Percentiles rank a stretch among this genome's conserved stretches.
Evolutionary conservation across 37 sponge, comb jelly and placozoan genomes (phyloP).

Genomic region (Amphimedon queenslandica): DNA sequence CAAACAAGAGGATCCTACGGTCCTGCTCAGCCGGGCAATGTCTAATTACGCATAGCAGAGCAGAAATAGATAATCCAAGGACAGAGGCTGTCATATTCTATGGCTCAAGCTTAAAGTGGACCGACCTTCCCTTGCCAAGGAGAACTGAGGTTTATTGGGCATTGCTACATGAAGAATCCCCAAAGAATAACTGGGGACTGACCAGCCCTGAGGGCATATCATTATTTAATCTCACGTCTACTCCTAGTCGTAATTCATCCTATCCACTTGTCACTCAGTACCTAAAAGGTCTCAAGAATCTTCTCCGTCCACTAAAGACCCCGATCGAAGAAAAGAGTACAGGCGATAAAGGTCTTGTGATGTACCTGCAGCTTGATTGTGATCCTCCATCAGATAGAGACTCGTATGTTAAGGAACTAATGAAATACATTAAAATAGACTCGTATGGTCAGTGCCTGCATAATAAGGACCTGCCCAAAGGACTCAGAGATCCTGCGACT

Average conservation of each 20-base stretch:
- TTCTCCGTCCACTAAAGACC: slow-evolving; percentile 21
- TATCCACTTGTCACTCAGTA: slow-evolving; percentile 63
- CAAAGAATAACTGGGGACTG: slow-evolving; percentile 76
- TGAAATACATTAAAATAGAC: slow-evolving; percentile 79
- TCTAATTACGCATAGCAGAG: slow-evolving; percentile 64
- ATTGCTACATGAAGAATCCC: slow-evolving; percentile 83
- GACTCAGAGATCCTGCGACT: slow-evolving; percentile 37
- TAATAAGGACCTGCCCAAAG: slow-evolving; percentile 71
- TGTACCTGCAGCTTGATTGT: slow-evolving; percentile 75
- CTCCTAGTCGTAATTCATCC: slow-evolving; percentile 66
- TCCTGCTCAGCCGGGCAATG: slow-evolving; percentile 51
- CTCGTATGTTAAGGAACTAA: slow-evolving; percentile 67
- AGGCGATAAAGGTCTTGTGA: slow-evolving; percentile 39
- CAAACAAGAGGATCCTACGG: slow-evolving; percentile 6
- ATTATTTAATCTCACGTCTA: slow-evolving; percentile 79
- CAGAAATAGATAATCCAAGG: slow-evolving; percentile 41
- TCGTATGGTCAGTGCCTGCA: slow-evolving; percentile 78
- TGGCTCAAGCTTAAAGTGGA: slow-evolving; percentile 52
- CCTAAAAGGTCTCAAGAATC: slow-evolving; percentile 44
- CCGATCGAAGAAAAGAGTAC: slow-evolving; percentile 39
- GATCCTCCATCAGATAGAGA: slow-evolving; percentile 79
- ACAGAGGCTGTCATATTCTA: slow-evolving; percentile 66
- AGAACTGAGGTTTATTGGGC: slow-evolving; percentile 60
- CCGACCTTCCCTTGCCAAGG: slow-evolving; percentile 77
- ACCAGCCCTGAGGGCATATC: slow-evolving; percentile 47